Percentiles rank a stretch among this genome's conserved stretches.
Evolutionary conservation across 2,113 vertebrate genomes (phyloP).

Genomic region (Pterocles burchelli): DNA sequence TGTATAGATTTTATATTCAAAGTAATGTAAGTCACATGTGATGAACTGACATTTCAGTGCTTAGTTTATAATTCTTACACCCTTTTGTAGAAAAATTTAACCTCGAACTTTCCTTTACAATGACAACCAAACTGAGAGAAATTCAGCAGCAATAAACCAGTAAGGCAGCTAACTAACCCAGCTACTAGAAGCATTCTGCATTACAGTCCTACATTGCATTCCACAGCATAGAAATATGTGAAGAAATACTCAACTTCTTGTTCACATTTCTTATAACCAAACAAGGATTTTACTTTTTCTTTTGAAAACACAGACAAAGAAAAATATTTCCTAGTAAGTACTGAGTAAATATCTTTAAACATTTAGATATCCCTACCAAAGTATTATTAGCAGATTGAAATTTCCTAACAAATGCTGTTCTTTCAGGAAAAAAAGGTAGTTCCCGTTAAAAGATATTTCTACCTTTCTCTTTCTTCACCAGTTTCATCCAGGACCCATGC

Average conservation of each 20-base stretch:
- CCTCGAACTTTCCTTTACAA: background rate
- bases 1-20: background rate
- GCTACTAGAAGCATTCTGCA: background rate
- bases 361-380: background rate
- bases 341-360: background rate
- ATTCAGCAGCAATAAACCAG: background rate
- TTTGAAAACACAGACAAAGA: background rate
- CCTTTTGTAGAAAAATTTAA: background rate
- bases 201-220: background rate
- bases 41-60: background rate
- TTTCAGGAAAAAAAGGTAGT: background rate
- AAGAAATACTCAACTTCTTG: background rate
- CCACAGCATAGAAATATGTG: background rate
- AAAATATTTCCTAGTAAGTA: background rate
- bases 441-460: slow-evolving; percentile 13
- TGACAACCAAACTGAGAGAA: background rate
- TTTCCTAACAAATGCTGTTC: background rate
- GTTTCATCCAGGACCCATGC: slow-evolving; percentile 99
- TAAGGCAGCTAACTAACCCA: background rate
- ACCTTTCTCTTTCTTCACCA: slow-evolving; percentile 98
- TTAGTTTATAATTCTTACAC: background rate
- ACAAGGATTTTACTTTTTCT: background rate
- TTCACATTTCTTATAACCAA: background rate
- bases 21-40: background rate
- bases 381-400: background rate